Evolutionary conservation across 2,113 vertebrate species (phyloP), one percentile per base, ranked within the genome.

Genomic region (Albula glossodonta): DNA sequence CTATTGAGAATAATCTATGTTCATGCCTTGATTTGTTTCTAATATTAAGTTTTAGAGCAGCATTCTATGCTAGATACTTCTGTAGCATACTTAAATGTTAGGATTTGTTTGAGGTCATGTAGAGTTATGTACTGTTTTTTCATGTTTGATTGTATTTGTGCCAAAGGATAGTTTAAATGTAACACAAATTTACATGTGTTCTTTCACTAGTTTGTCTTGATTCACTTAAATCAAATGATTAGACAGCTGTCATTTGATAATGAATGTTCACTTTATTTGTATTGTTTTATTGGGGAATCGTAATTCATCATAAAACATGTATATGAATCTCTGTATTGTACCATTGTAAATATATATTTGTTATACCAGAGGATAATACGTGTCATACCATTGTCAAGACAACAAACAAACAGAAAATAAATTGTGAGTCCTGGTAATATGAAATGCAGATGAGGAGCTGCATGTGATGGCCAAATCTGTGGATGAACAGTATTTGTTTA

Each of bases 81-180:
- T 15, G 15, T 63, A 4, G 17, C 7, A 2, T 70, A 17, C 17
- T 70, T 5, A 60, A 15, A 60, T 60, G 57, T 60, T 60, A 15
- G 53, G 19, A 70, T 70, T 70, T 70, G 63, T 70, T 22, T 70
- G 63, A n/a, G 6, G 22, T 70, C 22, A 70, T 22, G 6, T 3
- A n/a, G n/a, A 70, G 7, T n/a, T 0, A n/a, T 70, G 17, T 22
- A 5, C n/a, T 70, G 17, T n/a, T 70, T 70, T 70, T 70, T 70
- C 63, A 41, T 70, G 22, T 70, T 70, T 78, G 81, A 83, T 83
- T 83, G 86, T 87, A 84, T 86, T 79, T 88, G 95, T 97, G 96
- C 96, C 97, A 97, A 97, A 97, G 96, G 95, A 93, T 95, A 96
- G 97, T 97, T 96, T 96, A 96, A 96, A 94, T 93, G 91, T 85